These are phyloP conservation scores for Numenius arquata DNA, from an alignment of 2,113 vertebrate genomes.

Conservation along the genomic window DNA sequence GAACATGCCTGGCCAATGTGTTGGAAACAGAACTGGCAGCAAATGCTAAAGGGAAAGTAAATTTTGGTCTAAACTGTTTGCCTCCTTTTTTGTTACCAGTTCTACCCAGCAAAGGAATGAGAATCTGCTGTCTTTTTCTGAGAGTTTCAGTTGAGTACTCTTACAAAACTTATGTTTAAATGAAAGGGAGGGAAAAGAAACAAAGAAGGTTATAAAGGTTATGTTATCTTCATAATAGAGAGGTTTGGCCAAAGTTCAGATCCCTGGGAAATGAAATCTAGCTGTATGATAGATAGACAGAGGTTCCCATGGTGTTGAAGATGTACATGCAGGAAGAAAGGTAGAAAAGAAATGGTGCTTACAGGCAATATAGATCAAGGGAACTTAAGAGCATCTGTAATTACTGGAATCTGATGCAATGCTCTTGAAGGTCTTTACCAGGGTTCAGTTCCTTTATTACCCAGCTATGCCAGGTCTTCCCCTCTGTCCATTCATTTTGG, in stretches of 20 bases:
- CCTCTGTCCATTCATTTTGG: not conserved
- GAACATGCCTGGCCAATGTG: not conserved
- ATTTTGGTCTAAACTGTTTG: not conserved
- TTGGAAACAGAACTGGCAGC: not conserved
- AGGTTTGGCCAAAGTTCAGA: not conserved
- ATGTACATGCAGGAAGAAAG: not conserved
- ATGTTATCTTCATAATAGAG: not conserved
- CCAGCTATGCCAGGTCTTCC: not conserved
- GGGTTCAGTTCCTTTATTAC: not conserved
- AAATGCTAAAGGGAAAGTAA: not conserved
- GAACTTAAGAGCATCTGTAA: not conserved
- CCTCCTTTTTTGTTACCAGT: not conserved
- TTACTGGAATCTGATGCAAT: not conserved
- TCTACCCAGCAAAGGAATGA: not conserved
- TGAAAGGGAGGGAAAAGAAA: not conserved
- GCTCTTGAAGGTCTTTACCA: not conserved
- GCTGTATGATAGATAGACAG: not conserved
- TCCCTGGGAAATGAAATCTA: not conserved
- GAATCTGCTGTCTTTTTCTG: not conserved
- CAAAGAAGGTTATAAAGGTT: not conserved
- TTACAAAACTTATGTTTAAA: not conserved
- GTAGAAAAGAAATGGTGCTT: not conserved
- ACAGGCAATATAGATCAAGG: not conserved
- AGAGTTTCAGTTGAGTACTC: not conserved
- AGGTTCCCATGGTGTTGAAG: not conserved